Evolutionary conservation across 2,888 invertebrate genomes (phyloP), one percentile per base, ranked within the genome.

Genomic region (Deilephila porcellus): DNA sequence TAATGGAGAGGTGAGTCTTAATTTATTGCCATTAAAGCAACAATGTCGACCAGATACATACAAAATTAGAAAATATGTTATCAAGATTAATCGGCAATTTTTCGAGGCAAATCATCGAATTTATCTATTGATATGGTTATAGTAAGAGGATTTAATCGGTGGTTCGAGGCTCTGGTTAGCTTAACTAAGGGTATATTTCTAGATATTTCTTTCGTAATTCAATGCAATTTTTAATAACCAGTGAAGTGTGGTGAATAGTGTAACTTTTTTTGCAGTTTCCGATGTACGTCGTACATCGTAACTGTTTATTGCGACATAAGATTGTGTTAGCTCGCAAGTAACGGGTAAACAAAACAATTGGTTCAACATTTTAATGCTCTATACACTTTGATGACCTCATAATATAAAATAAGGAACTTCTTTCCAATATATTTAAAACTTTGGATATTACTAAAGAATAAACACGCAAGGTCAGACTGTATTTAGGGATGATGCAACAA

Each of bases 1-100:
- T 17, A 88, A 83, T 74, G 93, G 92, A 73, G 90, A 93, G 88
- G 93, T 93, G 86, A 84, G 76, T 76, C 34, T 3, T 8, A 14
- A 34, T n/a, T 1, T 19, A 37, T 8, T 59, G 19, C n/a, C 4
- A 52, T 25, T 25, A 17, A 5, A 7, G 5, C 8, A 63, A n/a
- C 25, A 52, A 67, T 67, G 20, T 64, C 52, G 20, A 45, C 25
- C 67, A 25, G 67, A 67, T 25, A 52, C 25, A 25, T 67, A 6
- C 45, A 25, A 14, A 25, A 67, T 52, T 52, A 67, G 67, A 67
- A 67, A 67, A 11, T 14, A 20, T 25, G n/a, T 45, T 52, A 67
- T 45, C 20, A 8, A 20, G 45, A 4, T 67, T 45, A 4, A 14
- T 56, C 56, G n/a, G 14, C 17, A 17, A 67, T 52, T 67, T 20